Conservation (phyloP, 2,113 vertebrate genomes). For the Cebus imitator region DNA sequence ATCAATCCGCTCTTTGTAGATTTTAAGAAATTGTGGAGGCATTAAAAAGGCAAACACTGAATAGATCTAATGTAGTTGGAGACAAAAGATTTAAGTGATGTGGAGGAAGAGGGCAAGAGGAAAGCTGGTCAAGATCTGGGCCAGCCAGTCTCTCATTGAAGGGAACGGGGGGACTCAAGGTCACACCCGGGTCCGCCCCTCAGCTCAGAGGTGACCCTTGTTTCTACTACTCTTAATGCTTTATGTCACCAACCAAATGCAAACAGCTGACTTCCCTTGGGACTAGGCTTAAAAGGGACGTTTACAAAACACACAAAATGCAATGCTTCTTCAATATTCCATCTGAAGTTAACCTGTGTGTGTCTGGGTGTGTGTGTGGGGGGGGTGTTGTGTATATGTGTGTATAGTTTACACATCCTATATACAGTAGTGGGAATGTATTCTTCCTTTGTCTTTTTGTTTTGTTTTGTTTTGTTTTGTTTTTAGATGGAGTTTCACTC, state of each 20-base stretch:
- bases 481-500: no score
- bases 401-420: not conserved
- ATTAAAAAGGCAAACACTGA: constrained; percentile 81
- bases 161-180: constrained; percentile 35
- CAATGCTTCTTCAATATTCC: not conserved
- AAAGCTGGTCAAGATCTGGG: constrained; percentile 67
- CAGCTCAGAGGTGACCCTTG: not conserved
- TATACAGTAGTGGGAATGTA: not conserved
- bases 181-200: not conserved
- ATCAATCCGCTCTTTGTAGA: constrained; percentile 86
- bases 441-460: not conserved
- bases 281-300: not conserved
- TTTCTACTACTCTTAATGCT: not conserved
- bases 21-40: constrained; percentile 82
- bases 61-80: constrained; percentile 81
- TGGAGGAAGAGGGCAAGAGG: constrained; percentile 70
- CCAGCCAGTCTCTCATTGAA: constrained; percentile 32
- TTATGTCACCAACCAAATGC: not conserved
- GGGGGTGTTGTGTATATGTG: not conserved
- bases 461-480: not conserved
- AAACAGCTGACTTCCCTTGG: not conserved
- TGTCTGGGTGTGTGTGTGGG: not conserved
- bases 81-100: constrained; percentile 80
- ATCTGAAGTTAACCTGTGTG: not conserved
- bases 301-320: not conserved